Base-by-base conservation (phyloP, 2,113 vertebrate species). In the Plecturocebus donacophilus region DNA sequence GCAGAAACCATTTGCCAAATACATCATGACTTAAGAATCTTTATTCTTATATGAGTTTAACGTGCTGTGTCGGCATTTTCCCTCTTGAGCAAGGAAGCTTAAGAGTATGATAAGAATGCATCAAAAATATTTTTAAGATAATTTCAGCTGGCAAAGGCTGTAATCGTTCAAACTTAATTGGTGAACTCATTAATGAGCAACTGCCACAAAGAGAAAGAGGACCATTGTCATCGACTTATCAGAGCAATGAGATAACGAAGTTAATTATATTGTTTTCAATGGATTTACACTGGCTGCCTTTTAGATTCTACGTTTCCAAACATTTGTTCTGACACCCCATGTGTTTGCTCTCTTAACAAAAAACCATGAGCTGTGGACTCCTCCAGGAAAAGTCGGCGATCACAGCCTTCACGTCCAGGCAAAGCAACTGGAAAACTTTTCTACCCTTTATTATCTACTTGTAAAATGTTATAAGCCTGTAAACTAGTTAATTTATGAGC, bases 401-500 rank as follows among this genome's bases (percentile, higher is more conserved):
- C 95, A 20, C 45, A 40, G 95, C 94, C 88, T 93, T 94, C 95
- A 96, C 95, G 58, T 47, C 84, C 94, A 94, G 87, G 52, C 64
- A 94, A 64, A 90, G 58, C 27, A 83, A 82, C 3, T 35, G 84
- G 93, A 96, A 98, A 98, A 98, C 88, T 98, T 98, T 97, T 93
- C 95, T 35, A 17, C 90, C 96, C 98, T 98, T 98, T 98, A 98
- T 98, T 97, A 97, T 98, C 98, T 96, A 97, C 97, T 98, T 98
- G 98, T 98, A 98, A 98, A 98, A 98, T 98, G 97, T 98, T 99
- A 97, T 95, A 98, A 97, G 98, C 97, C 97, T 96, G 97, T 98
- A 98, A 99, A 98, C 97, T 97, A 98, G 96, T 97, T 98, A 98
- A 98, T 98, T 98, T 98, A 99, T 97, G 98, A 98, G 98, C 98